These are phyloP conservation scores for Tetanocera ferruginea DNA, from an alignment of 2,888 invertebrate species.

Conservation along the genomic window DNA sequence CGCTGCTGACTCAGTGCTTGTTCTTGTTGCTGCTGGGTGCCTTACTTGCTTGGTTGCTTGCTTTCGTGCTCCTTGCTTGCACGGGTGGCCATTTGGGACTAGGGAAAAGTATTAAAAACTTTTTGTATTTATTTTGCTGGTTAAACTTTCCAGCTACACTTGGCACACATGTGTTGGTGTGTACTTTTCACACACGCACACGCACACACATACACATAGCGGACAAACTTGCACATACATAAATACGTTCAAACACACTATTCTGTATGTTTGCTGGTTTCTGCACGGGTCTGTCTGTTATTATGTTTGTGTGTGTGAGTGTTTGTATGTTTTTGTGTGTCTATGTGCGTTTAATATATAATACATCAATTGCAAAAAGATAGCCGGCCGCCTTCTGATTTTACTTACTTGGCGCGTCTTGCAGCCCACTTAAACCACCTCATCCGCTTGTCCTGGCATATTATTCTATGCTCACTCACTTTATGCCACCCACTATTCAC, in stretches of 20 bases:
- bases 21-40: constrained; percentile 5
- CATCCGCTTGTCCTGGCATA: not conserved
- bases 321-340: constrained; percentile 40
- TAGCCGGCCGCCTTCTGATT: constrained; percentile 53
- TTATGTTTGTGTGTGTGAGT: constrained; percentile 47
- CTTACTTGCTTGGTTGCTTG: no score
- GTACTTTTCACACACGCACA: not conserved
- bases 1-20: not conserved
- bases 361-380: constrained; percentile 68
- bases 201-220: no score
- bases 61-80: not conserved
- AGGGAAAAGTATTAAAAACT: constrained; percentile 23
- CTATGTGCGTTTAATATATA: constrained; percentile 60
- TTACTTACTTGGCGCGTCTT: constrained; percentile 29
- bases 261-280: not conserved
- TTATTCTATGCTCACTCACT: no score
- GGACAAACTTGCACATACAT: no score
- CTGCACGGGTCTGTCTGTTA: constrained; percentile 49
- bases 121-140: constrained; percentile 34
- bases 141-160: constrained; percentile 29
- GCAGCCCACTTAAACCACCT: not conserved
- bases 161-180: constrained; percentile 13
- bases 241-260: not conserved
- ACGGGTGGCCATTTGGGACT: not conserved
- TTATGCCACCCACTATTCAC: not conserved